A percentile compares a stretch with the other conserved stretches of the same genome.
Conservation (phyloP, 2,888 invertebrate species). For the Dryococelus australis region DNA sequence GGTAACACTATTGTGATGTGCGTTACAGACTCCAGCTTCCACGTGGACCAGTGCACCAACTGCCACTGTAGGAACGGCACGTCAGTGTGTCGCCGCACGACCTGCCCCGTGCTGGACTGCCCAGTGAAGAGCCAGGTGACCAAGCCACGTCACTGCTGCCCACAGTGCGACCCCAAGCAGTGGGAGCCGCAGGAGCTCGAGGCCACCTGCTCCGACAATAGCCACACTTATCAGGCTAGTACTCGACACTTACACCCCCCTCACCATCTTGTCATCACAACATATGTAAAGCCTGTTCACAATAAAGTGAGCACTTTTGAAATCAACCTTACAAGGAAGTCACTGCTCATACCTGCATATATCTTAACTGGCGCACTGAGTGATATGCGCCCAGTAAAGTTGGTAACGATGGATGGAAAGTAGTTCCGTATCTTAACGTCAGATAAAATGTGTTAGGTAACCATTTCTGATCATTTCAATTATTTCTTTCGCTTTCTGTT, state of each 20-base stretch:
- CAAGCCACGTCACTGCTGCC: conserved; percentile 75
- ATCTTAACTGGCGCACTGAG: too few relatives aligned
- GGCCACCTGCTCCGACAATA: conserved; percentile 70
- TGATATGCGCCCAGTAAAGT: too few relatives aligned
- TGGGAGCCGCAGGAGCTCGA: conserved; percentile 64
- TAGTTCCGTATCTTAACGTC: too few relatives aligned
- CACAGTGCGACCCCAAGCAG: conserved; percentile 72
- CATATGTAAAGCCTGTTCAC: too few relatives aligned
- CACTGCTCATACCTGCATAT: too few relatives aligned
- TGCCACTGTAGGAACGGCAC: conserved; percentile 85
- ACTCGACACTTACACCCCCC: conserved; percentile 35
- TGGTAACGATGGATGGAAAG: too few relatives aligned
- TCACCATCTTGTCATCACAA: too few relatives aligned
- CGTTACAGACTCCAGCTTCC: conserved; percentile 1
- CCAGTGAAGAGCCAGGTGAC: conserved; percentile 73
- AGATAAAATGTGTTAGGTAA: too few relatives aligned
- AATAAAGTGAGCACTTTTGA: too few relatives aligned
- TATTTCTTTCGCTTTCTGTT: too few relatives aligned
- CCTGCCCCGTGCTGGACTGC: conserved; percentile 92
- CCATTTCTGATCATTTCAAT: too few relatives aligned
- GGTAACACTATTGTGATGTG: neutral
- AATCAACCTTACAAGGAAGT: too few relatives aligned
- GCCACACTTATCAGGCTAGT: conserved; percentile 74
- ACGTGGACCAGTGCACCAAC: conserved; percentile 77
- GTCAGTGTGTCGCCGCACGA: conserved; percentile 77